Evolutionary conservation across 2,113 vertebrate genomes (phyloP), one percentile per base, ranked within the genome.

Genomic region (Rattus rattus): DNA sequence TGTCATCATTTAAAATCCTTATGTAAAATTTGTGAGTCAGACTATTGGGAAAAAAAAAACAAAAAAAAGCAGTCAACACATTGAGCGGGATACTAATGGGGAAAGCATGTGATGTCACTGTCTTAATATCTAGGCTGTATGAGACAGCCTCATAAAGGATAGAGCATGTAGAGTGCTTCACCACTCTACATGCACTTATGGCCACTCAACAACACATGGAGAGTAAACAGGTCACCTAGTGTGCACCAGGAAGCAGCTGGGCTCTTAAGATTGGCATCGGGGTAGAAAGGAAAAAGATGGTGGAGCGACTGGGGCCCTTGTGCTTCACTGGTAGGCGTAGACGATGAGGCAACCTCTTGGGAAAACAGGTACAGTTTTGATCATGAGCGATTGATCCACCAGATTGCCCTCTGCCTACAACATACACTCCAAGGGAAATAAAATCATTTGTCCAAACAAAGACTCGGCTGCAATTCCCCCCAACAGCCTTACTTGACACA

Each of bases 251-350:
- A 33, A 87, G 72, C 5, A 54, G 14, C 12, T 69, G 2, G 36
- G 16, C 7, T 24, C 16, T n/a, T 56, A 36, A 12, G 69, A 28
- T 3, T 14, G 26, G 6, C 63, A 22, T 22, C 2, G 22, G 5
- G 36, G 63, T 26, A 59, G 2, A 1, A 1, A 16, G 22, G 79
- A 65, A 72, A 17, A 9, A 54, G 49, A 22, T 10, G 47, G 59
- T n/a, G 22, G 4, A 7, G 52, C 52, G 28, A 0, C 0, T 0
- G 30, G 56, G 19, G 19, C 3, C 0, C 12, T 17, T 1, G 0
- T 3, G 2, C 30, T 19, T 16, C 5, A 56, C 20, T 7, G 14
- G 3, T 2, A 30, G 28, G 26, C 24, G 17, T 12, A 24, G 79
- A n/a, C 1, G 8, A 13, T 24, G 9, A 59, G 79, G 12, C 13